phyloP scores from a whole-genome alignment of 1,140 invertebrate genomes.

The Diabrotica undecimpunctata region DNA sequence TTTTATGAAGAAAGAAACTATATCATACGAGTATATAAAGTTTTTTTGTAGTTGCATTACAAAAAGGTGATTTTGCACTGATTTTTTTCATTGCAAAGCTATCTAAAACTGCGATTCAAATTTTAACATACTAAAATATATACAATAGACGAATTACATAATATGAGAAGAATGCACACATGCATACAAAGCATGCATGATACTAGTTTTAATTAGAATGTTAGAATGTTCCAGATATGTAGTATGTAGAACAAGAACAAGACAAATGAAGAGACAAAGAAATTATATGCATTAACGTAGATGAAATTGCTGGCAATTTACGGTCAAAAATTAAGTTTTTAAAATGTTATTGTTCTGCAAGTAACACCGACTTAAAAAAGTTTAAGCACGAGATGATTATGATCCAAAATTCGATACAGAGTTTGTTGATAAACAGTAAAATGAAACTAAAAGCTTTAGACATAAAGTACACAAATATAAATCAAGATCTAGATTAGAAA shows the following conservation, averaged over 20 bases:
- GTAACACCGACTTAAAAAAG: conserved; percentile 41
- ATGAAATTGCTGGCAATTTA: background rate
- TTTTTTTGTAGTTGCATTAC: too few species aligned
- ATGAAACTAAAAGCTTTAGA: conserved; percentile 38
- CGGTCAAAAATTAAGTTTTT: conserved; percentile 15
- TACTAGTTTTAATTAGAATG: too few species aligned
- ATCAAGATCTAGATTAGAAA: conserved; percentile 38
- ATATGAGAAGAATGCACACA: too few species aligned
- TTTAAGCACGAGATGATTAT: conserved; percentile 47
- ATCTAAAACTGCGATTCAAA: too few species aligned
- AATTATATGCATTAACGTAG: background rate
- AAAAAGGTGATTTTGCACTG: too few species aligned
- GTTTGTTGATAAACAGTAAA: conserved; percentile 41
- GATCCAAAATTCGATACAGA: conserved; percentile 47
- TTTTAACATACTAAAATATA: too few species aligned
- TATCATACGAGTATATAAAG: too few species aligned
- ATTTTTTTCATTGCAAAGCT: too few species aligned
- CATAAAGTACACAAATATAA: conserved; percentile 39
- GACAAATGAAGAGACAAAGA: background rate
- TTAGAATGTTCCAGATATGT: background rate
- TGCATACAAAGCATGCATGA: too few species aligned
- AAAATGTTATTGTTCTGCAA: conserved; percentile 15
- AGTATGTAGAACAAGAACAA: background rate
- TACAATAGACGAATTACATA: too few species aligned
- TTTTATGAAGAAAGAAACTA: too few species aligned